Evolutionary conservation across 2,888 invertebrate species (phyloP).

Genomic region (Sarcophaga subvicina): DNA sequence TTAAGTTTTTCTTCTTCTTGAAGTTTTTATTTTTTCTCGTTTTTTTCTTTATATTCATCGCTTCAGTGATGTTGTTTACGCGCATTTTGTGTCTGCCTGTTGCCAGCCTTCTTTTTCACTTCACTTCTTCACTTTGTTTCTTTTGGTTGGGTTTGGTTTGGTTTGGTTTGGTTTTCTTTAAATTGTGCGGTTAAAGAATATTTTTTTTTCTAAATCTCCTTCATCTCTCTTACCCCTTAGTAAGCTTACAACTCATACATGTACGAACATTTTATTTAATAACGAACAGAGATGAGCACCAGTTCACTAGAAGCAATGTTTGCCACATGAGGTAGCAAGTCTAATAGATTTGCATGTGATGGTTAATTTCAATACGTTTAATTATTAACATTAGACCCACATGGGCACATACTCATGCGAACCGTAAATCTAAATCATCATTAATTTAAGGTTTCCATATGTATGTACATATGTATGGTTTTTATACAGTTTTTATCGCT

Average conservation of each 20-base stretch:
- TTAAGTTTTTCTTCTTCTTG: constrained; percentile 29
- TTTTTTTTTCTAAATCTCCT: not conserved
- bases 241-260: not conserved
- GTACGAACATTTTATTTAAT: constrained; percentile 35
- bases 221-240: not conserved
- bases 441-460: not conserved
- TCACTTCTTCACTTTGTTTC: constrained; percentile 31
- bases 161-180: constrained; percentile 5
- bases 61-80: constrained; percentile 62
- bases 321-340: constrained; percentile 62
- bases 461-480: no score
- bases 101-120: constrained; percentile 41
- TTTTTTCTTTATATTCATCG: constrained; percentile 46
- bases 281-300: not conserved
- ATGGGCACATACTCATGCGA: not conserved
- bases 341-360: not conserved
- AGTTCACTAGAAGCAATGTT: constrained; percentile 56
- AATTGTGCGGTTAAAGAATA: not conserved
- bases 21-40: not conserved
- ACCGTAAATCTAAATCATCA: not conserved
- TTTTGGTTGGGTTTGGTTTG: not conserved
- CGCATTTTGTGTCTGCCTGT: constrained; percentile 53
- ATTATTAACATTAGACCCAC: not conserved
- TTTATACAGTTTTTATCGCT: no score
- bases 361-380: not conserved